Base-by-base conservation (phyloP, 2,888 invertebrate species). In the Cancer borealis region DNA sequence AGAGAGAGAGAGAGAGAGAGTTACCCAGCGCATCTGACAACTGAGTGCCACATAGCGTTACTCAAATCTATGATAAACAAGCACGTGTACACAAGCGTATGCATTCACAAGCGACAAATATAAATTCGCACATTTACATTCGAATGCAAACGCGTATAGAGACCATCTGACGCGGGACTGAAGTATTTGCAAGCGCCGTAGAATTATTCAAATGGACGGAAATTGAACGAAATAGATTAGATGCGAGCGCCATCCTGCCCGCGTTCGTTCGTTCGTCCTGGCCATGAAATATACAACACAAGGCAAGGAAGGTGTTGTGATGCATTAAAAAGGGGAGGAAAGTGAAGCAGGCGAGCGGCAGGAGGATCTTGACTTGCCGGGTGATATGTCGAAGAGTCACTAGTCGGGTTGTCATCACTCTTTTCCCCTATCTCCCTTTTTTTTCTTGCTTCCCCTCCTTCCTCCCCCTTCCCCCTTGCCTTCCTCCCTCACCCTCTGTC, bases 151-250 rank as follows among this genome's bases (percentile, higher is more conserved):
- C 30, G 30, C 12, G 79, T 79, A 79, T 79, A 79, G 79, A 79
- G 30, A 30, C 79, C 79, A 79, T 79, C 79, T 79, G 79, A 79
- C 79, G 79, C 79, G 30, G 30, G 30, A 26, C 79, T 79, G 79
- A 79, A 79, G 79, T 79, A 79, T 79, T 79, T 79, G 30, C 79
- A 79, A 79, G 79, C 79, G 30, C 30, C 79, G 21, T 21, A 79
- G 30, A 79, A 79, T 79, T 79, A 79, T 79, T 79, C 79, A 79
- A 79, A 79, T 79, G 79, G 79, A 79, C 30, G 79, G 79, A 79
- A 79, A 79, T 26, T 79, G 30, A 30, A 30, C 79, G 79, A 79
- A 79, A 79, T 26, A 79, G 79, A 79, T 79, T 79, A 79, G 79
- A 79, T 79, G 79, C 79, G 26, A 79, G 79, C 10, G 30, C 79